Base-by-base conservation (phyloP, 2,797 vertebrate species). In the Atherinosoma microstoma region DNA sequence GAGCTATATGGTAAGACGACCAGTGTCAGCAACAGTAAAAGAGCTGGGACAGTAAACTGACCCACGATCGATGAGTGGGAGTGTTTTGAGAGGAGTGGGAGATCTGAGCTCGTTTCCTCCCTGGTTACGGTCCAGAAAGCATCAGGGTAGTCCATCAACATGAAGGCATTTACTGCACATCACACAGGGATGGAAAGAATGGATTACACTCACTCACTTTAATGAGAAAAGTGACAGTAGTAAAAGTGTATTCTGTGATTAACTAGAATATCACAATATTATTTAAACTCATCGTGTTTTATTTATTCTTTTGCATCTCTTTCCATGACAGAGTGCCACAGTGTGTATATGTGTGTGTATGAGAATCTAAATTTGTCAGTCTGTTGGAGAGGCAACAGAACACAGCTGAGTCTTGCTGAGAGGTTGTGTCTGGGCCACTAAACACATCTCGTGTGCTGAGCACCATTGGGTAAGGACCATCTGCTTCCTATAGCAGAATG, bases 391-490 rank as follows among this genome's bases (percentile, higher is more conserved):
- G 47, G 76, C 79, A 61, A 69, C 34, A 51, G 61, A 69, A 83
- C 81, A 75, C 88, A 89, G 88, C 86, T 89, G 91, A 85, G 80
- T 80, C 82, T 77, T 68, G 80, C 58, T 70, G 85, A 75, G 84
- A 82, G 83, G 78, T 84, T 88, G 75, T 81, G 83, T 85, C 83
- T 86, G 85, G 85, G 79, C 89, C 84, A 89, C 86, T 89, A 82
- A 87, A 83, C 83, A 79, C 18, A 54, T 87, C 77, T 83, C 6
- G 20, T 67, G 75, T 77, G 72, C 75, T 56, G 62, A 73, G 75
- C 80, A 71, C 74, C 68, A 69, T 57, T 64, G 59, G 38, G 40
- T 64, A 64, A 56, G 64, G 61, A 32, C 91, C 88, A 90, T 92
- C 90, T 91, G 91, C 80, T 60, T 83, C 64, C 76, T 75, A 10